phyloP scores from a whole-genome alignment of 2,113 vertebrate species.

The Lagopus leucura region DNA sequence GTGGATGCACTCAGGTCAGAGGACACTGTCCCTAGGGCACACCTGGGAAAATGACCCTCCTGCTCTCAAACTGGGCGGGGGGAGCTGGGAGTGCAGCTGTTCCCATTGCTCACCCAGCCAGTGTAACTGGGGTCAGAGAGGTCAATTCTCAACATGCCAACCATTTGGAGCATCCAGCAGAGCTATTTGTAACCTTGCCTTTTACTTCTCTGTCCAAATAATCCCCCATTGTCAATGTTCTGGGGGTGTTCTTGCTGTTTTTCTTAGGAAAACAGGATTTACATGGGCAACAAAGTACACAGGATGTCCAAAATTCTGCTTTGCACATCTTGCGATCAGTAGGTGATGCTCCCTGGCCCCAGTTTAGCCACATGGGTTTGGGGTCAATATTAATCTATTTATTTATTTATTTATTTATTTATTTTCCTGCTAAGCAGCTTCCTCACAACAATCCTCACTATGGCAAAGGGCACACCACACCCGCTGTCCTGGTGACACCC shows the following conservation, averaged over 20 bases:
- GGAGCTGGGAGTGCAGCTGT: constrained; percentile 11
- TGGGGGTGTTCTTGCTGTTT: neutral
- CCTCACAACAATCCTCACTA: neutral
- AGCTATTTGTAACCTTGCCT: constrained; percentile 42
- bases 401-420: neutral
- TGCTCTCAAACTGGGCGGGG: neutral
- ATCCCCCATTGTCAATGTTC: neutral
- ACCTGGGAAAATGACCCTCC: neutral
- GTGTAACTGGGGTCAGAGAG: constrained; percentile 54
- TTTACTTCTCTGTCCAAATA: neutral
- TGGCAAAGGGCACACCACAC: neutral
- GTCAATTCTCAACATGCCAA: constrained; percentile 55
- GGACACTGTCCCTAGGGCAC: neutral
- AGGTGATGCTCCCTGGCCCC: neutral
- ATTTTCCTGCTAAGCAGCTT: neutral
- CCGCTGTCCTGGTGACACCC: neutral
- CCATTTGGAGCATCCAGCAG: constrained; percentile 48
- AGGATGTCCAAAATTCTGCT: neutral
- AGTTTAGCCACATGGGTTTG: neutral
- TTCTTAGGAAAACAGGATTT: neutral
- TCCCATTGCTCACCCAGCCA: neutral
- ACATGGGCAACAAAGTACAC: neutral
- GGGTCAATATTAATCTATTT: neutral
- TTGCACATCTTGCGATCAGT: neutral
- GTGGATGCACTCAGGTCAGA: neutral